phyloP scores from a whole-genome alignment of 2,888 invertebrate species.

The Arge pagana region DNA sequence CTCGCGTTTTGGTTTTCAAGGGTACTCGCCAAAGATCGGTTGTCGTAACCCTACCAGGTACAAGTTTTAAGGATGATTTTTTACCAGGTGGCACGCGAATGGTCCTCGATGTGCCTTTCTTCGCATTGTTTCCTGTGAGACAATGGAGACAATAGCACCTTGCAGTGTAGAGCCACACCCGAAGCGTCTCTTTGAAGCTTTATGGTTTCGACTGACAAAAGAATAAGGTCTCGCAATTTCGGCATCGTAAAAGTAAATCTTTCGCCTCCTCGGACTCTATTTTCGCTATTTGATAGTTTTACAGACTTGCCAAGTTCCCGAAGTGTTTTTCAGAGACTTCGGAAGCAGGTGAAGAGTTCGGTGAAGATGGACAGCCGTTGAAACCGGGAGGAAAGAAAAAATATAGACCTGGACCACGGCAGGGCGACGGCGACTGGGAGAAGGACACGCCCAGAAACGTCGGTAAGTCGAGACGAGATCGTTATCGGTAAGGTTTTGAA shows the following conservation, averaged over 20 bases:
- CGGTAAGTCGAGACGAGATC: constrained; percentile 28
- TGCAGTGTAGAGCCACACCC: not conserved
- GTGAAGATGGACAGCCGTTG: not conserved
- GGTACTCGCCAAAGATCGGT: too few relatives aligned
- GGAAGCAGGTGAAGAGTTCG: not conserved
- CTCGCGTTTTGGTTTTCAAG: too few relatives aligned
- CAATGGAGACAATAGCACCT: constrained; percentile 20
- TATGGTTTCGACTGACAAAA: constrained; percentile 13
- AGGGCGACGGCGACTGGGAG: not conserved
- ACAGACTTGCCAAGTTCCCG: too few relatives aligned
- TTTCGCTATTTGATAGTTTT: too few relatives aligned
- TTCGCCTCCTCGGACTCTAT: too few relatives aligned
- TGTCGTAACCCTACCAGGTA: too few relatives aligned
- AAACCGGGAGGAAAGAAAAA: not conserved
- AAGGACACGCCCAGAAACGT: constrained; percentile 22
- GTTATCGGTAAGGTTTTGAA: constrained; percentile 34
- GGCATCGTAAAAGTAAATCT: not conserved
- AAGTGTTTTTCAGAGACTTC: too few relatives aligned
- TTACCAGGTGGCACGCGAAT: constrained; percentile 17
- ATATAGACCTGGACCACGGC: not conserved
- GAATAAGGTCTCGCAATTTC: not conserved
- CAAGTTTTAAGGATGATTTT: too few relatives aligned
- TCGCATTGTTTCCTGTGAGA: constrained; percentile 1
- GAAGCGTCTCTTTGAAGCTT: constrained; percentile 1
- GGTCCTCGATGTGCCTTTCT: not conserved